Evolutionary conservation across 2,797 vertebrate species (phyloP).

Genomic region (Gymnoscopelus microlampas): DNA sequence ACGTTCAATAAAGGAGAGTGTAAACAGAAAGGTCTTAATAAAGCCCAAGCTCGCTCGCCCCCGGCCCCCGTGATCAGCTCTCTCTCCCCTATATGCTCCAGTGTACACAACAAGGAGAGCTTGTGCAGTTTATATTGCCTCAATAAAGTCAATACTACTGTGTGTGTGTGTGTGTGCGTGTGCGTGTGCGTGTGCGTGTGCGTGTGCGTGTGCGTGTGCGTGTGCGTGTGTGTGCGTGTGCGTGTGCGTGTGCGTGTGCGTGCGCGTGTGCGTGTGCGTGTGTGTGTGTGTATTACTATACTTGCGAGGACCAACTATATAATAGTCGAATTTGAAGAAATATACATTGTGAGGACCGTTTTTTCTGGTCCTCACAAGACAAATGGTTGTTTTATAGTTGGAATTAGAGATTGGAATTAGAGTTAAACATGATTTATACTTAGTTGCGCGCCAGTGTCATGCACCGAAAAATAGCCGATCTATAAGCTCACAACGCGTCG

Average conservation of each 20-base stretch:
- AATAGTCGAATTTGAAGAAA: too few species aligned
- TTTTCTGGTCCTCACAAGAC: too few species aligned
- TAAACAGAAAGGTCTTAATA: slow-evolving; percentile 80
- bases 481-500: too few species aligned
- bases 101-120: slow-evolving; percentile 66
- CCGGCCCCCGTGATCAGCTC: slow-evolving; percentile 51
- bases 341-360: too few species aligned
- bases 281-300: slow-evolving; percentile 27
- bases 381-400: too few species aligned
- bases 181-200: neutral
- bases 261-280: neutral
- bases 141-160: slow-evolving; percentile 62
- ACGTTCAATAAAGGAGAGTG: slow-evolving; percentile 75
- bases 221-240: neutral
- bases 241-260: neutral
- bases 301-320: too few species aligned
- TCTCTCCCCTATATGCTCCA: slow-evolving; percentile 43
- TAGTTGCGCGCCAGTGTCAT: too few species aligned
- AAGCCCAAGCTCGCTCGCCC: slow-evolving; percentile 50
- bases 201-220: neutral
- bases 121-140: slow-evolving; percentile 74
- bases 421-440: too few species aligned
- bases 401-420: too few species aligned
- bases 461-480: too few species aligned
- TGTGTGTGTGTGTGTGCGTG: neutral